Conservation (phyloP, 2,113 vertebrate genomes). For the Gadus chalcogrammus region DNA sequence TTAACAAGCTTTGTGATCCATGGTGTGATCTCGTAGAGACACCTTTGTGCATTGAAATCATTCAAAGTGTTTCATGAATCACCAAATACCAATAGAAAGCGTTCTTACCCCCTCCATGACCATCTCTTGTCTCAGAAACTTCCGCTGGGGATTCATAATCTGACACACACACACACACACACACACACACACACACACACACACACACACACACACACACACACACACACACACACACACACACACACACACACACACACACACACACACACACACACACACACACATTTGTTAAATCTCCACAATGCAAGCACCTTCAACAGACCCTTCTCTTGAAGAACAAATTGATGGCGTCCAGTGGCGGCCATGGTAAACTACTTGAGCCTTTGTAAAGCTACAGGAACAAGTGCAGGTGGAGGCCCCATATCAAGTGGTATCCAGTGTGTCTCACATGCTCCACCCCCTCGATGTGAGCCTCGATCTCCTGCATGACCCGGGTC, state of each 20-base stretch:
- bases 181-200: background rate
- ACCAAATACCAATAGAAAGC: background rate
- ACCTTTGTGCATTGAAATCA: no score
- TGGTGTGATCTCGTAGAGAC: no score
- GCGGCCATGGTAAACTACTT: no score
- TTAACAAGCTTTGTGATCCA: no score
- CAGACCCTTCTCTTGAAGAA: no score
- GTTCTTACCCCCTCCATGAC: slow-evolving; percentile 92
- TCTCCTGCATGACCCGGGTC: slow-evolving; percentile 93
- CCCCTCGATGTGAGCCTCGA: slow-evolving; percentile 96
- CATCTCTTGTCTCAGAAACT: slow-evolving; percentile 97
- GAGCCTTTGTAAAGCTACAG: no score
- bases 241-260: background rate
- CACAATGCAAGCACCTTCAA: background rate
- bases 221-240: background rate
- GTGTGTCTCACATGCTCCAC: slow-evolving; percentile 82
- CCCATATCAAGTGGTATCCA: no score
- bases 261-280: background rate
- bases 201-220: background rate
- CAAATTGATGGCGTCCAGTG: no score
- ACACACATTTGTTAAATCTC: background rate
- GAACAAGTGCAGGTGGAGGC: no score
- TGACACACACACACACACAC: slow-evolving; percentile 43
- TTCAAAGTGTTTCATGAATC: no score
- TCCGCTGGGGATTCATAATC: slow-evolving; percentile 92